Percentiles rank a stretch among this genome's conserved stretches.
Conservation (phyloP, 2,888 invertebrate genomes). For the Lithophane socia region DNA sequence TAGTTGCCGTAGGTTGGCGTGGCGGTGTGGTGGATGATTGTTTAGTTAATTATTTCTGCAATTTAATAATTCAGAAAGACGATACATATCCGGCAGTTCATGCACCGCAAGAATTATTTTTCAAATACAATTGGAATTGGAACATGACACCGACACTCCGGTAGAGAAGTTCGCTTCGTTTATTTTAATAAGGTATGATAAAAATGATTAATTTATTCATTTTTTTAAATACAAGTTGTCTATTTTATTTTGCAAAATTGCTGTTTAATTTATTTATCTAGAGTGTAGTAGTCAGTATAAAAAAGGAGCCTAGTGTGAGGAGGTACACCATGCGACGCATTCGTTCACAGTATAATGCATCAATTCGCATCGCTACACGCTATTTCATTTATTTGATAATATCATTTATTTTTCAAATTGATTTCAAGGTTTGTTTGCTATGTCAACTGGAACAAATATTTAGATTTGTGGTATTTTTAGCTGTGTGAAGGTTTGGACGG, state of each 20-base stretch:
- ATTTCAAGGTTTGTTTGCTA: constrained; percentile 63
- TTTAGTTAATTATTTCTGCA: constrained; percentile 39
- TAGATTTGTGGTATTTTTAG: constrained; percentile 54
- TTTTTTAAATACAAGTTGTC: neutral
- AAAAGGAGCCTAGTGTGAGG: neutral
- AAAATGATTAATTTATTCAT: constrained; percentile 34
- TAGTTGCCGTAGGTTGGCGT: neutral
- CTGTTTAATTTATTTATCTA: constrained; percentile 15
- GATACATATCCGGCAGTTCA: constrained; percentile 13
- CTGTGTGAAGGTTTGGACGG: constrained; percentile 28
- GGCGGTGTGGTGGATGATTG: constrained; percentile 23
- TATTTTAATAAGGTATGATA: constrained; percentile 50
- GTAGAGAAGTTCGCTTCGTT: constrained; percentile 33
- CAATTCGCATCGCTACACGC: constrained; percentile 55
- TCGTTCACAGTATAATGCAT: constrained; percentile 35
- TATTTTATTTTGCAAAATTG: neutral
- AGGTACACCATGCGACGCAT: constrained; percentile 26
- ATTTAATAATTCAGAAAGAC: constrained; percentile 45
- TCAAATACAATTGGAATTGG: constrained; percentile 23
- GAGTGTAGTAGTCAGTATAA: neutral
- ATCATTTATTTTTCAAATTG: constrained; percentile 52
- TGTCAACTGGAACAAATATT: constrained; percentile 55
- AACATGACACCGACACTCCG: constrained; percentile 49
- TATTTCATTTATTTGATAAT: constrained; percentile 54
- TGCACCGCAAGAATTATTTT: constrained; percentile 20